Percentiles rank a stretch among this genome's conserved stretches.
Evolutionary conservation across 2,797 vertebrate genomes (phyloP).

Genomic region (Oophaga sylvatica): DNA sequence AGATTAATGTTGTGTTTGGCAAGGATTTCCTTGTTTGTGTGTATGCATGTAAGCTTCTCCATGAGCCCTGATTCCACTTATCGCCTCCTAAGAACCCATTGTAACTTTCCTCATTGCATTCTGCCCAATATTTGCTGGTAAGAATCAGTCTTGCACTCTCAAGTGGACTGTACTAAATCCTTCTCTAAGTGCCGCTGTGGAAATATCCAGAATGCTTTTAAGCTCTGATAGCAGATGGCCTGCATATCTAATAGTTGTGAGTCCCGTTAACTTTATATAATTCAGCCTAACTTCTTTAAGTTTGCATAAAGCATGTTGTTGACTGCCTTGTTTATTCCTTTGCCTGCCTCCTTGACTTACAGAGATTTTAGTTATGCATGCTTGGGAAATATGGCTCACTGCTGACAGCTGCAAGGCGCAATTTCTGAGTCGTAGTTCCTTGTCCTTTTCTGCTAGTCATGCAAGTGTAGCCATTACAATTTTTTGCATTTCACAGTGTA

Average conservation of each 20-base stretch:
- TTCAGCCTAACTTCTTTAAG: not conserved
- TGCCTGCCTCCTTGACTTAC: not conserved
- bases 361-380: not conserved
- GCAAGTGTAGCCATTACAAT: not conserved
- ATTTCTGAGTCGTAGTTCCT: not conserved
- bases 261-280: not conserved
- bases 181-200: slow-evolving; percentile 38
- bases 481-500: not conserved
- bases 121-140: slow-evolving; percentile 18
- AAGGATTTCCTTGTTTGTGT: slow-evolving; percentile 31
- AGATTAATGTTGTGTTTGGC: slow-evolving; percentile 44
- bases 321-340: not conserved
- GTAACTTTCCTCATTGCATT: slow-evolving; percentile 11
- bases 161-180: slow-evolving; percentile 43
- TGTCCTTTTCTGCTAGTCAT: not conserved
- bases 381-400: not conserved
- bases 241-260: slow-evolving; percentile 19
- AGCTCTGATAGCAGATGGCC: slow-evolving; percentile 49
- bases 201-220: slow-evolving; percentile 37
- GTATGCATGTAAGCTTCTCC: not conserved
- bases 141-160: slow-evolving; percentile 26
- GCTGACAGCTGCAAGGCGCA: too few species aligned
- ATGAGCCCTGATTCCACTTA: not conserved
- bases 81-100: slow-evolving; percentile 3
- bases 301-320: not conserved